Evolutionary conservation across 2,113 vertebrate species (phyloP).

Genomic region (Boleophthalmus pectinirostris): DNA sequence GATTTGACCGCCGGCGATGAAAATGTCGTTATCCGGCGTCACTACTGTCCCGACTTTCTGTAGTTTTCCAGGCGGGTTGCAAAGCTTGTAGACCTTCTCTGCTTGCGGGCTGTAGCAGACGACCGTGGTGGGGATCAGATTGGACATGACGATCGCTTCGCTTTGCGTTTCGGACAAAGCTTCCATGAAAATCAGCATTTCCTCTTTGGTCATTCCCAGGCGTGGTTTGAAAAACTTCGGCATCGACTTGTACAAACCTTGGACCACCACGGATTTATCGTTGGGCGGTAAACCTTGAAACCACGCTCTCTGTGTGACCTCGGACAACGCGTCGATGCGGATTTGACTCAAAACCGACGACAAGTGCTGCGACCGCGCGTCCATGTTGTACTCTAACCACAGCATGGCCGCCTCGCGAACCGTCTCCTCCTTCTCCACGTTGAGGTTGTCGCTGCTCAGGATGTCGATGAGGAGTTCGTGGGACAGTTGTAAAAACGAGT

Average conservation of each 20-base stretch:
- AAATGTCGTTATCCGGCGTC: constrained; percentile 96
- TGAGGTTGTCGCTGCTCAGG: constrained; percentile 98
- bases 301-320: constrained; percentile 98
- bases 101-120: constrained; percentile 98
- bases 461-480: constrained; percentile 95
- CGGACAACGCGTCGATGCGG: constrained; percentile 95
- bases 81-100: constrained; percentile 97
- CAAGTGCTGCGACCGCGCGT: constrained; percentile 93
- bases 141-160: constrained; percentile 44
- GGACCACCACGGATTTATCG: constrained; percentile 97
- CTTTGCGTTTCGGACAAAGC: constrained; percentile 85
- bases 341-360: constrained; percentile 98
- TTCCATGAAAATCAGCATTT: constrained; percentile 98
- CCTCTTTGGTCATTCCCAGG: constrained; percentile 98
- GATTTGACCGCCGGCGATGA: constrained; percentile 94
- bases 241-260: constrained; percentile 99
- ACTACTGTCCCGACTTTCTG: constrained; percentile 95
- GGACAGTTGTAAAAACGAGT: constrained; percentile 95
- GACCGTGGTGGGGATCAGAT: constrained; percentile 76
- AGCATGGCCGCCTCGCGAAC: constrained; percentile 97
- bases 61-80: constrained; percentile 89
- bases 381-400: constrained; percentile 97
- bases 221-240: constrained; percentile 99
- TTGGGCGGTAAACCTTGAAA: constrained; percentile 97
- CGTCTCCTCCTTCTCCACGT: constrained; percentile 98